These are phyloP conservation scores for Phocides pigmalion DNA, from an alignment of 1,140 invertebrate species.

Conservation along the genomic window DNA sequence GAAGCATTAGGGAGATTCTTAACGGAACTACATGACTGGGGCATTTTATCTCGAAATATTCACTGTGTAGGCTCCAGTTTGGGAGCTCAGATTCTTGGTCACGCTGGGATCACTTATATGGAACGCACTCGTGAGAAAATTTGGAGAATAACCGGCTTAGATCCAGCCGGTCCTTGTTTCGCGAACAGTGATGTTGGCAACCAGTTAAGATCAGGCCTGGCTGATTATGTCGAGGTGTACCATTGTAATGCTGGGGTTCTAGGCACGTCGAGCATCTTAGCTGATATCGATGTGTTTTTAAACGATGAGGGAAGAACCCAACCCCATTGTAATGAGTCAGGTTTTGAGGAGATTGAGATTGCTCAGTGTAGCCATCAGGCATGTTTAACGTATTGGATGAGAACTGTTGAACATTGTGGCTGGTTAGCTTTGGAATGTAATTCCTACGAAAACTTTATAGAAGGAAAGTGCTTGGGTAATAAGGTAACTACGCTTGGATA, in stretches of 20 bases:
- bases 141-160: constrained; percentile 83
- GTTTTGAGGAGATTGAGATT: constrained; percentile 53
- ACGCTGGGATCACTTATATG: constrained; percentile 60
- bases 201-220: constrained; percentile 79
- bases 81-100: constrained; percentile 78
- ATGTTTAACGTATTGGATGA: constrained; percentile 65
- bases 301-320: constrained; percentile 84
- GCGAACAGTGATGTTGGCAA: constrained; percentile 72
- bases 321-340: constrained; percentile 78
- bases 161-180: constrained; percentile 87
- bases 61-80: constrained; percentile 81
- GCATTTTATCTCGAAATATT: constrained; percentile 65
- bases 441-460: constrained; percentile 55
- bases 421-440: constrained; percentile 64
- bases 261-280: constrained; percentile 81
- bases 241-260: constrained; percentile 84
- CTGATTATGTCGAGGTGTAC: constrained; percentile 84
- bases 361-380: constrained; percentile 68
- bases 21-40: constrained; percentile 42
- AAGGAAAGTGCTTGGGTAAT: constrained; percentile 58
- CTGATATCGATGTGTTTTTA: constrained; percentile 86
- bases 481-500: constrained; percentile 69
- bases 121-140: constrained; percentile 57
- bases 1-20: constrained; percentile 58
- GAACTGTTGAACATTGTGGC: constrained; percentile 54